Base-by-base conservation (phyloP, 1,140 invertebrate species). In the Chymomyza costata region DNA sequence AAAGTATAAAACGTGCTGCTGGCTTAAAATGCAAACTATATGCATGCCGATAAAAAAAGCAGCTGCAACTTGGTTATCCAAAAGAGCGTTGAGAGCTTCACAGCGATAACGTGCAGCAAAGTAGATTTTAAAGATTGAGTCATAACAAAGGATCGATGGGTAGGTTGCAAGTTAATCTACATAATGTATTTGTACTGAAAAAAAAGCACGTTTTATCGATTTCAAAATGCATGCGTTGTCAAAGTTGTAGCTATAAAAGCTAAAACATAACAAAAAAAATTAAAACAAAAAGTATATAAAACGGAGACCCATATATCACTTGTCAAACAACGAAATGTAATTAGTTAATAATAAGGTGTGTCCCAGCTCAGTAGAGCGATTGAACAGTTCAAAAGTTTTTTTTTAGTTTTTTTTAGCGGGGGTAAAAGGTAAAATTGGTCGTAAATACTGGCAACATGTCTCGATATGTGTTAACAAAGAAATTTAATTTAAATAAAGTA, bases 291-390 rank as follows among this genome's bases (percentile, higher is more conserved):
- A 34, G 32, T 14, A 6, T n/a, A 34, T 34, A 10, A 34, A 25
- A 8, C 21, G 37, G 43, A 53, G 49, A n/a, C n/a, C 66, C 70
- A 66, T 80, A 68, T 80, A 73, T 78, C 73, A 78, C 65, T 58
- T 68, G 57, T 35, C 52, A 52, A 74, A 80, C 71, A 80, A 30
- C 73, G 53, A 78, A 78, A 80, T 73, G 73, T 78, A 78, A 78
- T 78, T 78, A 80, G 73, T 78, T 68, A 80, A 78, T 67, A 78
- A 60, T 44, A 68, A 68, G 69, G 69, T 74, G 69, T 74, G 69
- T 64, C 59, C 52, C 57, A 43, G 30, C 28, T 32, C 55, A 62
- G 40, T 40, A 62, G 25, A 18, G 8, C 16, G 10, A 10, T 10
- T 28, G 25, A 28, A 10, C 25, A 28, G 10, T 28, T 28, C 5